Percentiles rank a stretch among this genome's conserved stretches.
Conservation (phyloP, 2,797 vertebrate species). For the Pithecia hirsuta region DNA sequence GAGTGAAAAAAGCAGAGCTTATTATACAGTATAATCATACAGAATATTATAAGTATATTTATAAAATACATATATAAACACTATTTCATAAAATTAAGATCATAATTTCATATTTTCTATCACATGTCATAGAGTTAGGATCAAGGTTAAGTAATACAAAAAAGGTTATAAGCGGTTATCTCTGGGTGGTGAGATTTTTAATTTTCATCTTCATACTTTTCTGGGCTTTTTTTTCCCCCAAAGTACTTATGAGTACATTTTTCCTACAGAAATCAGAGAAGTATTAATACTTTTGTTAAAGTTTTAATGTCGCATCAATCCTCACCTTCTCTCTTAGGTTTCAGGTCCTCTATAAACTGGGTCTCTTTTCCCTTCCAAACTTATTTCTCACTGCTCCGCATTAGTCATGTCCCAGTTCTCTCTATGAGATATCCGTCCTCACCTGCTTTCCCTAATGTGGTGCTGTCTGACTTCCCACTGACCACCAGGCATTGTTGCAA, state of each 20-base stretch:
- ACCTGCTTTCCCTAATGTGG: background rate
- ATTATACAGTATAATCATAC: background rate
- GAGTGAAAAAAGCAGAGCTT: background rate
- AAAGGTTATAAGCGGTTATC: background rate
- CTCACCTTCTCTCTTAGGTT: background rate
- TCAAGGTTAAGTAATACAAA: background rate
- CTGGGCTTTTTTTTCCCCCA: background rate
- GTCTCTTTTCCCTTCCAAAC: background rate
- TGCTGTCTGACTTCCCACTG: background rate
- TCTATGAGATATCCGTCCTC: background rate
- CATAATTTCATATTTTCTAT: constrained; percentile 10
- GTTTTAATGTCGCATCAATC: background rate
- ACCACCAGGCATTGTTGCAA: background rate
- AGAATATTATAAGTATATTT: background rate
- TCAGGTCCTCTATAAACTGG: background rate
- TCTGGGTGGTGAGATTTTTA: background rate
- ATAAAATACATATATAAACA: background rate
- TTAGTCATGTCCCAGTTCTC: background rate
- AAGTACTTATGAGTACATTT: constrained; percentile 15
- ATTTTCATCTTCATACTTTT: constrained; percentile 4
- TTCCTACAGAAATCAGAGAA: constrained; percentile 47
- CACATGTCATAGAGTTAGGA: background rate
- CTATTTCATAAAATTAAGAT: constrained; percentile 7
- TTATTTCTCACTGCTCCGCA: background rate
- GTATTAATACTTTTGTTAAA: constrained; percentile 24